Conservation (phyloP, 2,888 invertebrate genomes). For the Anorthoa munda region DNA sequence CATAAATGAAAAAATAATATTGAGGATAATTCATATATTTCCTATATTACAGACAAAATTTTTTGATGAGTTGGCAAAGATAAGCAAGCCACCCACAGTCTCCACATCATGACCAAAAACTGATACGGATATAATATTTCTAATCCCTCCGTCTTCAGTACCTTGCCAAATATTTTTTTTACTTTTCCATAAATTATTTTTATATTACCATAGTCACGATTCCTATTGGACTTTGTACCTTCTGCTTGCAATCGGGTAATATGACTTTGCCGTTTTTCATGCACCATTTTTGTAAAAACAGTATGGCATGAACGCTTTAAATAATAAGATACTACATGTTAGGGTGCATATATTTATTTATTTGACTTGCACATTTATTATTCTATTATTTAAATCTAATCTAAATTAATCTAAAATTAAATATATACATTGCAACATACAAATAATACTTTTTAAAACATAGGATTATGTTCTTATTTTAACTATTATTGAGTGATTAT, state of each 20-base stretch:
- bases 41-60: not conserved
- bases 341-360: conserved; percentile 1
- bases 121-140: not conserved
- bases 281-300: not conserved
- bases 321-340: not conserved
- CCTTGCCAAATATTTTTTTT: not conserved
- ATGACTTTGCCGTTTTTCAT: not conserved
- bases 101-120: not conserved
- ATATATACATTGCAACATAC: not conserved
- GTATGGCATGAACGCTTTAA: not conserved
- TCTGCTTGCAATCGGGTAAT: not conserved
- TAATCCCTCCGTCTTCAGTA: not conserved
- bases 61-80: conserved; percentile 49
- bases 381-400: not conserved
- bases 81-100: not conserved
- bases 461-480: not conserved
- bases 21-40: conserved; percentile 4
- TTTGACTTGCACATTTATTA: not conserved
- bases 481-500: not conserved
- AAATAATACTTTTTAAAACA: not conserved
- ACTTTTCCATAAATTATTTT: not conserved
- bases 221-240: conserved; percentile 49
- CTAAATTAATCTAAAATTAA: not conserved
- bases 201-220: conserved; percentile 10
- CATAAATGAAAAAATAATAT: not conserved